A percentile compares a stretch with the other conserved stretches of the same genome.
Conservation (phyloP, 2,113 vertebrate genomes). For the Chrysochloris asiatica region DNA sequence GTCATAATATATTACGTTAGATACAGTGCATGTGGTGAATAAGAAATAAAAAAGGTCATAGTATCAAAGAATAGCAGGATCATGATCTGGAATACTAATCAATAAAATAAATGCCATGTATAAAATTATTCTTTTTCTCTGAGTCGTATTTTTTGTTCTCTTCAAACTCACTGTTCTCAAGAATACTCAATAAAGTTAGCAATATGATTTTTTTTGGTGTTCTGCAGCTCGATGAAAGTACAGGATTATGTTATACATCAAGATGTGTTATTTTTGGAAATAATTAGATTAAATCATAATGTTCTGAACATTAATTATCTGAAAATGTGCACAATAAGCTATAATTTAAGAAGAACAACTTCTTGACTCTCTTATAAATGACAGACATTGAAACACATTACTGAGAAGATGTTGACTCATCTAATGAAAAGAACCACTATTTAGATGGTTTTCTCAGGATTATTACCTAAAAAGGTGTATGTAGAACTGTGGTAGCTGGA, state of each 20-base stretch:
- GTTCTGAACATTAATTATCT: conserved; percentile 66
- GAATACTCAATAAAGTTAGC: conserved; percentile 52
- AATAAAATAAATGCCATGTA: conserved; percentile 63
- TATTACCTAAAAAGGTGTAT: neutral
- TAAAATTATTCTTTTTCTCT: conserved; percentile 57
- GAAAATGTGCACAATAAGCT: conserved; percentile 53
- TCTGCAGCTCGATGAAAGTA: conserved; percentile 41
- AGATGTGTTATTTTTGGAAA: conserved; percentile 61
- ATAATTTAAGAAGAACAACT: conserved; percentile 58
- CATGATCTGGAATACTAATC: conserved; percentile 76
- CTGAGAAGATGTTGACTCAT: conserved; percentile 35
- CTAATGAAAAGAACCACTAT: neutral
- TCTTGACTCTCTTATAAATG: conserved; percentile 41
- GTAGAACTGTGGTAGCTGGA: neutral
- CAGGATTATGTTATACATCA: conserved; percentile 39
- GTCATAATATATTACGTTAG: conserved; percentile 70
- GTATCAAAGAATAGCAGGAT: conserved; percentile 70
- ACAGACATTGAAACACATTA: conserved; percentile 17
- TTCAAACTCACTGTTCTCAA: conserved; percentile 63
- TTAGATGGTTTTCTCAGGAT: neutral
- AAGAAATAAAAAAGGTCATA: conserved; percentile 80
- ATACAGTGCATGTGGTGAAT: conserved; percentile 72
- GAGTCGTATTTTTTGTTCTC: conserved; percentile 36
- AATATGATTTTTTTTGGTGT: conserved; percentile 51
- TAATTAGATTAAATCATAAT: conserved; percentile 59